Conservation (phyloP, 2,113 vertebrate species). For the Pseudopodoces humilis region DNA sequence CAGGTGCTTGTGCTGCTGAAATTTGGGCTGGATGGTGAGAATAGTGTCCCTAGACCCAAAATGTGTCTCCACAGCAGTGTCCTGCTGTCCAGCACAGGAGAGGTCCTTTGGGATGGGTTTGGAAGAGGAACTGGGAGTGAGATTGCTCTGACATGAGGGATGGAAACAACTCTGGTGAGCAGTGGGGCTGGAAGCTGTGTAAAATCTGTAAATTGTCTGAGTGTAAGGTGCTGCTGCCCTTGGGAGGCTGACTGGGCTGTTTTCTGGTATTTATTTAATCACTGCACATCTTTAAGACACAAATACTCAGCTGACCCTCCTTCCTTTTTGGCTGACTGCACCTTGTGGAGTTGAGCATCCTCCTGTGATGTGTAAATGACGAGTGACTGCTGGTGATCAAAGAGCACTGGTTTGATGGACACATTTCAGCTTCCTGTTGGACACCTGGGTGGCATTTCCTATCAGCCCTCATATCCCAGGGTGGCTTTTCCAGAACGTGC, state of each 20-base stretch:
- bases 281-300: neutral
- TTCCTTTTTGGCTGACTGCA: conserved; percentile 33
- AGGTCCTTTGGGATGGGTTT: neutral
- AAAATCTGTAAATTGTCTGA: neutral
- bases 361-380: conserved; percentile 60
- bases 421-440: conserved; percentile 4
- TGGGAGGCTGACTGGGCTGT: neutral
- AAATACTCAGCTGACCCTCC: conserved; percentile 25
- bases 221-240: neutral
- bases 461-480: neutral
- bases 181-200: neutral
- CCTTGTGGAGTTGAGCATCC: conserved; percentile 44
- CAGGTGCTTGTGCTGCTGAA: neutral
- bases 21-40: fast-evolving
- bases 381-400: conserved; percentile 58
- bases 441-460: neutral
- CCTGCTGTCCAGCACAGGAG: neutral
- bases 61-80: neutral
- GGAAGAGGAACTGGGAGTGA: neutral
- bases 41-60: neutral
- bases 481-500: neutral
- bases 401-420: neutral
- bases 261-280: neutral
- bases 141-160: neutral
- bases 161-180: neutral